These are phyloP conservation scores for Peromyscus polionotus DNA, from an alignment of 2,113 vertebrate genomes.

Conservation along the genomic window DNA sequence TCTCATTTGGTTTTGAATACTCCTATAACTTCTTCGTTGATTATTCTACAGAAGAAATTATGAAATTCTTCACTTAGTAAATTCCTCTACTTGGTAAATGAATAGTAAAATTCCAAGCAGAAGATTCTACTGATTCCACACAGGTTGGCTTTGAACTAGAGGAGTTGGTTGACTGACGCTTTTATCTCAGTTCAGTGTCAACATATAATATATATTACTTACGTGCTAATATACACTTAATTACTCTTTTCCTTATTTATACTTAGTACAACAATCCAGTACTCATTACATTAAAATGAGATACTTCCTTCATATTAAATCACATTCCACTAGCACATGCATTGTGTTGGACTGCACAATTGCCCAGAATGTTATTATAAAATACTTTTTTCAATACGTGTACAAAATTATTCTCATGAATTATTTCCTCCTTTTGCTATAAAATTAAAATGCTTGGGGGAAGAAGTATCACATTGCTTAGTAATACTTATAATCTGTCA, in stretches of 20 bases:
- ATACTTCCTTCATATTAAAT: background rate
- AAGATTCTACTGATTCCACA: background rate
- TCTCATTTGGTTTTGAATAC: background rate
- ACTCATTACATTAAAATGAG: background rate
- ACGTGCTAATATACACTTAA: background rate
- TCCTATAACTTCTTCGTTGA: background rate
- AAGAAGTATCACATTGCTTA: background rate
- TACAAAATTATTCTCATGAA: background rate
- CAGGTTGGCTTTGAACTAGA: background rate
- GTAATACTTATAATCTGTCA: background rate
- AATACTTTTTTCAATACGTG: background rate
- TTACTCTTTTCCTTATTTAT: background rate
- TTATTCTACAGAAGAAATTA: background rate
- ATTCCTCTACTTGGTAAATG: background rate
- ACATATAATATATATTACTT: background rate
- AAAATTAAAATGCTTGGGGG: background rate
- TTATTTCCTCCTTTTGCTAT: background rate
- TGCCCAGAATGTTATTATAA: slow-evolving; percentile 7
- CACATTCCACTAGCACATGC: background rate
- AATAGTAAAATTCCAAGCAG: slow-evolving; percentile 5
- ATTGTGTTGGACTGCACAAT: background rate
- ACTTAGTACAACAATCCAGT: background rate
- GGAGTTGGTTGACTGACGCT: background rate
- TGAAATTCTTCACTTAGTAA: slow-evolving; percentile 4
- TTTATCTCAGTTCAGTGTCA: background rate